These are phyloP conservation scores for Cherax quadricarinatus DNA, from an alignment of 1,140 invertebrate species.

Conservation along the genomic window DNA sequence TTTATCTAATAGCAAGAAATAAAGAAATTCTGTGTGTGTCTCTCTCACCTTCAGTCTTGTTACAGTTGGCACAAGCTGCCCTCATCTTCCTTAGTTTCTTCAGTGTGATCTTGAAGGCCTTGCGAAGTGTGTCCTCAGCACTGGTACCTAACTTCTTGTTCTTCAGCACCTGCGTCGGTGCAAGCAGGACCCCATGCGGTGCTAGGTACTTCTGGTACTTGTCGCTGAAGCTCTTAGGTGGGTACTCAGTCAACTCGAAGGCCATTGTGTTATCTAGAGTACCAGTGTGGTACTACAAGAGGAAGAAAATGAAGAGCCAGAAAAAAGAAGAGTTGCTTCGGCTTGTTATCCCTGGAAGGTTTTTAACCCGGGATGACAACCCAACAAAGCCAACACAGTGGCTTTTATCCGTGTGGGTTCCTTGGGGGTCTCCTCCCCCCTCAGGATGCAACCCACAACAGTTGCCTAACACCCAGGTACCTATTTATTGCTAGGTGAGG, in stretches of 20 bases:
- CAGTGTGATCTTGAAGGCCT: conserved; percentile 67
- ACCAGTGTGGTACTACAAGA: too few relatives aligned
- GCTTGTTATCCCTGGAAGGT: too few relatives aligned
- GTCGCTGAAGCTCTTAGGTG: conserved; percentile 52
- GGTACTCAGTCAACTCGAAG: conserved; percentile 59
- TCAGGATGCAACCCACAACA: too few relatives aligned
- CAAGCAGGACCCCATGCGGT: conserved; percentile 52
- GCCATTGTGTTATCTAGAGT: conserved; percentile 7
- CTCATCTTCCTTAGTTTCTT: conserved; percentile 61
- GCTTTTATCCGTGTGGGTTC: too few relatives aligned
- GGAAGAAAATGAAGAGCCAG: too few relatives aligned
- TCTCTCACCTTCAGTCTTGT: conserved; percentile 31
- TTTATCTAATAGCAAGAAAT: too few relatives aligned
- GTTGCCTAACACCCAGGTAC: too few relatives aligned
- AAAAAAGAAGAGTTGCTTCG: too few relatives aligned
- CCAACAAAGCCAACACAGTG: too few relatives aligned
- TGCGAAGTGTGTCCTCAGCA: conserved; percentile 53
- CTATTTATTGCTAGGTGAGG: too few relatives aligned
- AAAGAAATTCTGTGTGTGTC: not conserved
- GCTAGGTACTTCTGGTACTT: conserved; percentile 65
- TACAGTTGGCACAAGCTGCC: conserved; percentile 58
- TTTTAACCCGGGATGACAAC: too few relatives aligned
- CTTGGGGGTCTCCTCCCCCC: too few relatives aligned
- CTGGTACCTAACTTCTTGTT: conserved; percentile 63
- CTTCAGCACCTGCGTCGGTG: conserved; percentile 52